A percentile compares a stretch with the other conserved stretches of the same genome.
Evolutionary conservation across 1,140 invertebrate species (phyloP).

Genomic region (Drosophila setifemur): DNA sequence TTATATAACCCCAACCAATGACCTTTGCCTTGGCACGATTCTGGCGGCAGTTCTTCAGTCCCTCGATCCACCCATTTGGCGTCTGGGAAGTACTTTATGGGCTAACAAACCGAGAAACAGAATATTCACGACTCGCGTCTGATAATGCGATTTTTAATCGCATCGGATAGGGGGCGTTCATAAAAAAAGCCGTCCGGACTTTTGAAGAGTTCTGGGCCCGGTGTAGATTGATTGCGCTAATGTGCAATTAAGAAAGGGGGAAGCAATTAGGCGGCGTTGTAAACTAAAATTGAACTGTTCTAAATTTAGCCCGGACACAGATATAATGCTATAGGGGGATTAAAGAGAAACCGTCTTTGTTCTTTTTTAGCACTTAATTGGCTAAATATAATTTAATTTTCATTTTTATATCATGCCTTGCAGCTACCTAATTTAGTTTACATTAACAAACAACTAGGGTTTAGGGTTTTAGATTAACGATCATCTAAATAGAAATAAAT

Average conservation of each 20-base stretch:
- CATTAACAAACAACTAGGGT: too few species aligned
- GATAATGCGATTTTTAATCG: slow-evolving; percentile 54
- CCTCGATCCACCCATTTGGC: slow-evolving; percentile 6
- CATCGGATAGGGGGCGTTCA: slow-evolving; percentile 9
- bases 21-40: slow-evolving; percentile 54
- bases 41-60: slow-evolving; percentile 19
- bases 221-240: slow-evolving; percentile 60
- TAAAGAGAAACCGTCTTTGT: too few species aligned
- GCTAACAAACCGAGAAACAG: background rate
- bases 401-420: too few species aligned
- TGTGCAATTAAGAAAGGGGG: slow-evolving; percentile 44
- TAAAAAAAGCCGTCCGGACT: slow-evolving; percentile 36
- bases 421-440: too few species aligned
- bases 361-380: too few species aligned
- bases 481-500: too few species aligned
- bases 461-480: too few species aligned
- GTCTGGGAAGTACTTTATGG: slow-evolving; percentile 49
- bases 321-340: background rate
- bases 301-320: background rate
- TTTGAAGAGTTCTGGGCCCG: slow-evolving; percentile 38
- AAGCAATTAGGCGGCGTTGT: slow-evolving; percentile 3
- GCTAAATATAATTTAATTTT: too few species aligned
- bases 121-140: slow-evolving; percentile 34
- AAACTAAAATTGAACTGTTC: slow-evolving; percentile 14
- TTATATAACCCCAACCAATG: slow-evolving; percentile 25